phyloP scores from a whole-genome alignment of 2,113 vertebrate species.

The Brachyhypopomus occidentalis region DNA sequence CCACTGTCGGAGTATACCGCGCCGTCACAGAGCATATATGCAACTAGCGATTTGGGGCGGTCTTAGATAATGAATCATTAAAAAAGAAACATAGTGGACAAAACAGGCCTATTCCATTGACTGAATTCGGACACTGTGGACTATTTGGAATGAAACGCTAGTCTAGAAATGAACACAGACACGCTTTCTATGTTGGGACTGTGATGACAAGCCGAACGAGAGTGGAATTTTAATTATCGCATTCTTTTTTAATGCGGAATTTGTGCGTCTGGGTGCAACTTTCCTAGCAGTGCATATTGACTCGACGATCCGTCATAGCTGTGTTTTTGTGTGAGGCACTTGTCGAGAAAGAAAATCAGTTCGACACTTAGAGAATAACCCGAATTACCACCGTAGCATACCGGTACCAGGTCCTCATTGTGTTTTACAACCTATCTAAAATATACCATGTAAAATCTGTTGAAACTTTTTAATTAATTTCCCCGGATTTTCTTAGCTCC shows the following conservation, averaged over 20 bases:
- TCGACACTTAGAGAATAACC: no score
- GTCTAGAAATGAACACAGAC: constrained; percentile 8
- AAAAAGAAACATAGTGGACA: background rate
- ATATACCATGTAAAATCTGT: background rate
- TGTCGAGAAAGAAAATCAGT: background rate
- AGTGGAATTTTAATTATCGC: constrained; percentile 45
- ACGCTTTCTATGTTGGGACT: constrained; percentile 27
- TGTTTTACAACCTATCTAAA: no score
- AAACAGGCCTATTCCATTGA: background rate
- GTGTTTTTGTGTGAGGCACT: background rate
- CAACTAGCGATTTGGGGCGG: background rate
- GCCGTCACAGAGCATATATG: background rate
- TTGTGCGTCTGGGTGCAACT: constrained; percentile 22
- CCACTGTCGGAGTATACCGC: background rate
- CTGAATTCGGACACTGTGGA: background rate
- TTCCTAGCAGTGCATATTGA: constrained; percentile 19
- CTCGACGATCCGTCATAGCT: background rate
- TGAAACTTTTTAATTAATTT: background rate
- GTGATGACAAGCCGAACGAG: constrained; percentile 50
- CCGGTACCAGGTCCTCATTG: no score
- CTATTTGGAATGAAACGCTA: background rate
- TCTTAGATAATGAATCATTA: background rate
- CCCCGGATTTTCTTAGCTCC: background rate
- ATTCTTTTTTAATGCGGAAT: constrained; percentile 40
- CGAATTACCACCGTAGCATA: no score